phyloP scores from a whole-genome alignment of 2,797 vertebrate genomes.

The Pipistrellus pipistrellus region DNA sequence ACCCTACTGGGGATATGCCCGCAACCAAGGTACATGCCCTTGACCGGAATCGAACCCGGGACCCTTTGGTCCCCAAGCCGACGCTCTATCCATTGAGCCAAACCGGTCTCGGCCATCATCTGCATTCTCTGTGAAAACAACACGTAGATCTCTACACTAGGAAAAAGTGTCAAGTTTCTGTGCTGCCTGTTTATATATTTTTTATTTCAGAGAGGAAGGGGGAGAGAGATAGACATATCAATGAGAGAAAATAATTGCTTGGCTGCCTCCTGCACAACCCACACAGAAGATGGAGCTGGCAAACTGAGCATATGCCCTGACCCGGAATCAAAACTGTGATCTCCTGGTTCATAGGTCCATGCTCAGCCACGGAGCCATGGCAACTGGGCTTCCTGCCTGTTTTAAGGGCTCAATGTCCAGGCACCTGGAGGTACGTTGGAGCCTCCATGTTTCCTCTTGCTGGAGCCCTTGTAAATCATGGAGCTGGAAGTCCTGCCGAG shows the following conservation, averaged over 20 bases:
- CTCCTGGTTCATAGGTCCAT: background rate
- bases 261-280: background rate
- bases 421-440: background rate
- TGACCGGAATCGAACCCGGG: no score
- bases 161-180: background rate
- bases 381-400: background rate
- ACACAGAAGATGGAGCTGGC: no score
- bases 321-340: background rate
- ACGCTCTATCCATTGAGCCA: no score
- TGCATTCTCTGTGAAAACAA: background rate
- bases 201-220: background rate
- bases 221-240: background rate
- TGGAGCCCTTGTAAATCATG: background rate
- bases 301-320: background rate
- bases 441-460: background rate
- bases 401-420: background rate
- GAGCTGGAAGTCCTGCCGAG: background rate
- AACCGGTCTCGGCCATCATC: no score
- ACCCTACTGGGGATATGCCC: no score
- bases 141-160: background rate
- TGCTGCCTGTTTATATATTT: background rate
- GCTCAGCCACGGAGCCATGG: background rate
- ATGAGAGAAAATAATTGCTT: background rate
- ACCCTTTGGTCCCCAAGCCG: no score
- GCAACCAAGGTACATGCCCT: no score